Base-by-base conservation (phyloP, 2,888 invertebrate genomes). In the Athalia cordata region DNA sequence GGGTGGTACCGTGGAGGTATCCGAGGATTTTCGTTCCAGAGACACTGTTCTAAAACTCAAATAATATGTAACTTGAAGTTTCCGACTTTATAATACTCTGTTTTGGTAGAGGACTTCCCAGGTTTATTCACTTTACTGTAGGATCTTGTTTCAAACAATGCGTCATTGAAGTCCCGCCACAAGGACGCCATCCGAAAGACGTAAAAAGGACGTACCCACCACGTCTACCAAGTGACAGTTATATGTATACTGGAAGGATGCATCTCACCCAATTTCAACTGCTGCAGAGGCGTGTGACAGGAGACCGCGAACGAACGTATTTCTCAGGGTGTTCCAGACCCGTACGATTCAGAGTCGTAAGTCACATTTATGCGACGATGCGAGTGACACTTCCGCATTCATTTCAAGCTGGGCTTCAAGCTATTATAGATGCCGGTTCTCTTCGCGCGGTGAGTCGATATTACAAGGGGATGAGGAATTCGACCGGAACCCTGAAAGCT, bases 341-440 rank as follows among this genome's bases (percentile, higher is more conserved):
- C 29, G 29, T 50, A 75, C 62, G 75, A 81, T 81, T 83, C 81
- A 80, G 82, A 82, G 83, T 84, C 84, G 83, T 87, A 86, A 87
- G 85, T 87, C 86, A 87, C 85, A 86, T 87, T 87, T 86, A 86
- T 86, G 85, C 83, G 83, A 80, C 82, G 81, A 85, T 86, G 87
- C 82, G 80, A 83, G 83, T 85, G 87, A 85, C 87, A 85, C 84
- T 82, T 84, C 83, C 85, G 62, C 75, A 86, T 86, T 86, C 86
- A 86, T 85, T 84, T 82, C 80, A 52, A 78, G 15, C 92, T 93
- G 65, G 50, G 75, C 52, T 52, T 13, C 62, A 13, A 62, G 62
- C 13, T 13, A 15, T 29, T 29, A 29, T 29, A 15, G 62, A 62
- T n/a, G 8, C 62, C 8, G 15, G 15, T 13, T 8, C 62, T 62